Base-by-base conservation (phyloP, 2,797 vertebrate species). In the Leptoclinus maculatus region DNA sequence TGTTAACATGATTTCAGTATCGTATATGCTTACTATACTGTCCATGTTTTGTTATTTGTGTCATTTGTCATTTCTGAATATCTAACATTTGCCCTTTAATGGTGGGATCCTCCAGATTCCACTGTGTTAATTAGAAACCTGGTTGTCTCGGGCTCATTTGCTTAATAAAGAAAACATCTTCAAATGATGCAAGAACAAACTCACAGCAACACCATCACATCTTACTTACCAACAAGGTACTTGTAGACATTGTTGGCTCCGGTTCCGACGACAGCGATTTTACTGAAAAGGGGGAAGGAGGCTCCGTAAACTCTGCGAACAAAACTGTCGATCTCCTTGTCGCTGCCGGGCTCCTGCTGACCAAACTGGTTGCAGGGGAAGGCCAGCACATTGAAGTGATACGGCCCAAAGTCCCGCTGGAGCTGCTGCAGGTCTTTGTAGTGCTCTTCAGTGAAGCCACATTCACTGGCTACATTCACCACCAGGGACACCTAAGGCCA, bases 281-380 rank as follows among this genome's bases (percentile, higher is more conserved):
- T 99, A 90, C 97, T 99, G 93, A 99, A 99, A 91, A 99, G 94
- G 2, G 98, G 98, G 76, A 99, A 99, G 56, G 97, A 96, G 82
- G 94, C 97, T 1, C 94, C 93, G 0, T 98, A 99, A 75, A 95
- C 96, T 21, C 94, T 93, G 2, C 97, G 96, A 1, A 95, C 97
- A 57, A 98, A 99, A 83, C 86, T 96, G 94, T 99, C 98, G 0
- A 99, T 98, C 87, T 99, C 98, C 81, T 94, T 96, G 89, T 99
- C 96, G 32, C 94, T 97, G 78, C 96, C 97, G 0, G 98, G 97
- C 85, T 99, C 98, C 89, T 99, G 98, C 79, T 97, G 96, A 29
- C 98, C 98, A 71, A 99, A 99, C 89, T 99, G 98, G 89, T 99
- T 99, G 93, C 98, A 99, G 21, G 98, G 98, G 87, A 99, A 99